Evolutionary conservation across 2,113 vertebrate species (phyloP).

Genomic region (Origma solitaria): DNA sequence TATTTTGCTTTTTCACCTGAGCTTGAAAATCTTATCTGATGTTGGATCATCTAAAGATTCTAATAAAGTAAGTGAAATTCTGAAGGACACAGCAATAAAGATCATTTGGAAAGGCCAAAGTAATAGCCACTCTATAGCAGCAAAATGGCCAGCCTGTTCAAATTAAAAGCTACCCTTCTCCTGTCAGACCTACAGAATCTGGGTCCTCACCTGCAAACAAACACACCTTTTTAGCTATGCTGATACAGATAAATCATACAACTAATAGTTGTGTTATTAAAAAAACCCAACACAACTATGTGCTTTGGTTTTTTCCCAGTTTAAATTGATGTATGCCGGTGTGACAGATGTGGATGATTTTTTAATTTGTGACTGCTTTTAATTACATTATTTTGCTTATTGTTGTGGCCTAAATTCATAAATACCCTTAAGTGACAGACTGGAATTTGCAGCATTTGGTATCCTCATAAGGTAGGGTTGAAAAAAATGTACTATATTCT

Average conservation of each 20-base stretch:
- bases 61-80: background rate
- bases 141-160: background rate
- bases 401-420: background rate
- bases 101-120: background rate
- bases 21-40: background rate
- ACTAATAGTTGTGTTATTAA: too few relatives aligned
- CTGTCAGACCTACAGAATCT: background rate
- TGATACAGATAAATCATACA: background rate
- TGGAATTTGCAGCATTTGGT: background rate
- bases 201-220: background rate
- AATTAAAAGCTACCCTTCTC: background rate
- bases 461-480: too few relatives aligned
- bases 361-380: background rate
- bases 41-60: too few relatives aligned
- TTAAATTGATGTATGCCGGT: background rate
- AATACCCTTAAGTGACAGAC: background rate
- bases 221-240: background rate
- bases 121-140: background rate
- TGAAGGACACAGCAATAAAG: background rate
- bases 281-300: too few relatives aligned
- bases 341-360: background rate
- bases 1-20: background rate
- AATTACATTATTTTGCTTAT: background rate
- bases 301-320: background rate
- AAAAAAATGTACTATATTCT: background rate